Evolutionary conservation across 53 echinoderm and acorn worm species (phyloP), one percentile per base, ranked within the genome.

Genomic region (Echinarachnius parma): DNA sequence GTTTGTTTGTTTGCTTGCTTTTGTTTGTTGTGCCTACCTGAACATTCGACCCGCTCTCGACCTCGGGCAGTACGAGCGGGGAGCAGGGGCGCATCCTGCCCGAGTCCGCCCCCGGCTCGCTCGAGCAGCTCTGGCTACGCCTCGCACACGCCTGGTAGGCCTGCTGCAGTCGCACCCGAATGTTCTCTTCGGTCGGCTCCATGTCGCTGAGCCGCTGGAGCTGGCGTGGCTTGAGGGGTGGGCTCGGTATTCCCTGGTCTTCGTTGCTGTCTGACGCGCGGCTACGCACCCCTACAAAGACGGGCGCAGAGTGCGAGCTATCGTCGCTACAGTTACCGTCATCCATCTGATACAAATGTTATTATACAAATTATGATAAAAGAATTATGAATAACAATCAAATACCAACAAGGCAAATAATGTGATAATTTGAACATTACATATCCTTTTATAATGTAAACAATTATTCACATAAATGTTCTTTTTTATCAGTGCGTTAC

Each of bases 61-160:
- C 42, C 9, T 68, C 68, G 27, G 74, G 74, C 14, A 56, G 15
- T 5, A 72, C 74, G 14, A 72, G 57, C 30, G 74, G 74, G 15
- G 74, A 72, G 20, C 74, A 72, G 15, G 74, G 74, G 25, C 74
- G 55, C 57, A 4, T 57, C 39, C 55, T 72, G 2, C 16, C 18
- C 26, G 39, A 20, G 20, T 72, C 74, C 4, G 25, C 57, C 36
- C 74, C 74, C 1, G 74, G 74, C 18, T 72, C 74, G 20, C 74
- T 72, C 27, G 74, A 72, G 74, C 56, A 72, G 57, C 74, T 72
- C 45, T 72, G 74, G 42, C 74, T 72, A 28, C 74, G 44, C 22
- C 72, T 72, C 11, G 52, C 52, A n/a, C n/a, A n/a, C 2, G 53
- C 69, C 0, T 28, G 21, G 10, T 50, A 29, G 1, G 18, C 56